Evolutionary conservation across 92 coral and sea anemone genomes (phyloP).

Genomic region (Umimayanthus kanabou): DNA sequence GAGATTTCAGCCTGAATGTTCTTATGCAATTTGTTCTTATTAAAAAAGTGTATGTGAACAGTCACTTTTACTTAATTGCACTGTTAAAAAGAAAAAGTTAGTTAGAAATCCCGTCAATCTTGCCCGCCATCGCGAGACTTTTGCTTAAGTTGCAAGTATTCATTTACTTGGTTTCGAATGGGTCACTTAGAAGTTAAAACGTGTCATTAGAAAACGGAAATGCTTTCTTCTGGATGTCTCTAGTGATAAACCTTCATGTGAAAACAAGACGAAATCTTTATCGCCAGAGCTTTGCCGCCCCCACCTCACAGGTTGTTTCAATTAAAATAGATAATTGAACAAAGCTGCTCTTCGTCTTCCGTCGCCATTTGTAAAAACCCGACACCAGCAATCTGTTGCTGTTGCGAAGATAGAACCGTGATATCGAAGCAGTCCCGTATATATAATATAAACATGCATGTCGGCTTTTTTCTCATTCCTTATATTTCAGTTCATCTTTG

Average conservation of each 20-base stretch:
- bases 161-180: conserved; percentile 24
- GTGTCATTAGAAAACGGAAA: conserved; percentile 42
- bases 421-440: conserved; percentile 1
- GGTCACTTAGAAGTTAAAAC: conserved; percentile 34
- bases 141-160: conserved; percentile 13
- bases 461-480: conserved; percentile 10
- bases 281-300: conserved; percentile 17
- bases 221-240: conserved; percentile 47
- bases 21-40: too few relatives aligned
- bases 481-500: neutral
- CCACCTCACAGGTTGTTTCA: conserved; percentile 33
- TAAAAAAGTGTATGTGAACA: neutral
- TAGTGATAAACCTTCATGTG: conserved; percentile 42
- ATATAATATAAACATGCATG: neutral
- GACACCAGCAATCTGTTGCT: conserved; percentile 7
- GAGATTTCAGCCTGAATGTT: too few relatives aligned
- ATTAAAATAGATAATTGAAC: conserved; percentile 35
- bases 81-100: too few relatives aligned
- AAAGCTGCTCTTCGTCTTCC: neutral
- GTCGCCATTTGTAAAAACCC: neutral
- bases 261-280: conserved; percentile 44
- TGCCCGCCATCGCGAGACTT: neutral
- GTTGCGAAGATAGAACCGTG: neutral
- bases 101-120: neutral
- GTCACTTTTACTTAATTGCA: neutral